Conservation (phyloP, 2,113 vertebrate species). For the Macquaria australasica region DNA sequence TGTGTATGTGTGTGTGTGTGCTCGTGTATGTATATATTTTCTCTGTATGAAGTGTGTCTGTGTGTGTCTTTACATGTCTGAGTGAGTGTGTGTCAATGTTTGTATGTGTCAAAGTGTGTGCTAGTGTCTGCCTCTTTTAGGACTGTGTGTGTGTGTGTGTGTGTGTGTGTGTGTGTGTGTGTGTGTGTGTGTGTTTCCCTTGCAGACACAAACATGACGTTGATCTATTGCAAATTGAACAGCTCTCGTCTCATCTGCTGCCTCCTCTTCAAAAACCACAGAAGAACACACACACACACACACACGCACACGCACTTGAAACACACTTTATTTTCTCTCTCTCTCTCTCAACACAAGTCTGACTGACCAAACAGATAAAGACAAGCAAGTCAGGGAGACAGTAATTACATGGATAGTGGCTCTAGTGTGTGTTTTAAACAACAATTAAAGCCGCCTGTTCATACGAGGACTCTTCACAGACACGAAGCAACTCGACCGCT, state of each 20-base stretch:
- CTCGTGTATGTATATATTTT: neutral
- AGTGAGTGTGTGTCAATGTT: neutral
- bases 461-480: neutral
- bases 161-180: constrained; percentile 7
- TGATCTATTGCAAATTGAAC: constrained; percentile 22
- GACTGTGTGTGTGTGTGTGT: neutral
- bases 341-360: neutral
- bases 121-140: too few species aligned
- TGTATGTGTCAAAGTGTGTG: neutral
- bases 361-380: constrained; percentile 30
- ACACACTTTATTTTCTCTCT: neutral
- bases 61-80: neutral
- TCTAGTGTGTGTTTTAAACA: constrained; percentile 42
- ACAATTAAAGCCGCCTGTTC: constrained; percentile 50
- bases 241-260: neutral
- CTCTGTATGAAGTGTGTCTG: neutral
- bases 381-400: constrained; percentile 4
- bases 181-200: constrained; percentile 1
- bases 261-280: constrained; percentile 26
- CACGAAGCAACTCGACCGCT: neutral
- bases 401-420: constrained; percentile 48
- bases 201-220: neutral
- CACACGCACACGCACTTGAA: neutral
- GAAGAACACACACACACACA: neutral
- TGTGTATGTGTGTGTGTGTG: neutral